Evolutionary conservation across 2,888 invertebrate species (phyloP), one percentile per base, ranked within the genome.

Genomic region (Lycophotia porphyrea): DNA sequence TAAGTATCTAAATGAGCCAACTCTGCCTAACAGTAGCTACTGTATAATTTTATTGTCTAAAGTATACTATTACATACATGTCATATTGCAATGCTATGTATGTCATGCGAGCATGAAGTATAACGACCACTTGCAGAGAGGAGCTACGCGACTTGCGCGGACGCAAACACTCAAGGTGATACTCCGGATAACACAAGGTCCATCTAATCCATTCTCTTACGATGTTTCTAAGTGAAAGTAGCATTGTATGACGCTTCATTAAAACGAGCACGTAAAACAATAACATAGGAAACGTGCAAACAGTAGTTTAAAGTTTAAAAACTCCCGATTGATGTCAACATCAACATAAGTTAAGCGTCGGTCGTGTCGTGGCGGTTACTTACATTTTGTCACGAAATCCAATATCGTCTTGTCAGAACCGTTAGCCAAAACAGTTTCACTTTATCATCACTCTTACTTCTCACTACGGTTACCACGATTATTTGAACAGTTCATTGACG

Each of bases 361-460:
- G 67, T 74, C 72, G 69, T 47, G 47, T 78, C 83, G 61, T 71
- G 64, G 63, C 67, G 69, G 47, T 72, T 85, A 84, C 88, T 87
- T 83, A 83, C 85, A 76, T 74, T 81, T 83, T 70, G 61, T 80
- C 82, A 84, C 82, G 80, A 81, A 82, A 81, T 87, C 81, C 76
- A 65, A 85, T 81, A 74, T 70, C 58, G 86, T 78, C 66, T 80
- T 74, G 61, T 74, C 34, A 73, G 72, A 76, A 87, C 85, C 84
- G 88, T 87, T 87, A 88, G 21, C 27, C 63, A 63, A 84, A 86
- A 89, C 88, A 85, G 87, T 94, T 93, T 95, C 95, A 96, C 95
- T 94, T 93, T 91, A 92, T 88, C 93, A 94, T 94, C 92, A 94
- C 95, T 94, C 87, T 93, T 91, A 91, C 91, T 91, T 88, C 72